Base-by-base conservation (phyloP, 2,797 vertebrate species). In the Remorina albescens region DNA sequence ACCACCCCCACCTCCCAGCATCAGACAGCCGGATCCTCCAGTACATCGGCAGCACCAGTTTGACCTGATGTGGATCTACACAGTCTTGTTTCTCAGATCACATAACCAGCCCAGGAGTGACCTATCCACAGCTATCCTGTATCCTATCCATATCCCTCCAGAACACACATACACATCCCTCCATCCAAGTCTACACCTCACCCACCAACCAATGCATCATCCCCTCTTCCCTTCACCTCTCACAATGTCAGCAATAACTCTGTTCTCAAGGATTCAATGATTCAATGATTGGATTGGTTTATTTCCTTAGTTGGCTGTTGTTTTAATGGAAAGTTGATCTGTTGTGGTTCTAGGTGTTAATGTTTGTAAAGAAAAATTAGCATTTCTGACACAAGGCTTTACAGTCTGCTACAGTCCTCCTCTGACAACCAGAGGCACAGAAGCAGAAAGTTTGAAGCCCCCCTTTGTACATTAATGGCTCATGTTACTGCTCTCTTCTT, bases 181-280 rank as follows among this genome's bases (percentile, higher is more conserved):
- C 82, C 76, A 81, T 74, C 81, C 46, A 39, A 47, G 39, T 74
- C 50, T 68, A 74, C 78, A 78, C 53, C 61, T 70, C 74, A 67
- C 57, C 57, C 73, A 39, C 28, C 13, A 67, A 26, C 21, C n/a
- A n/a, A n/a, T n/a, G n/a, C n/a, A n/a, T n/a, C 73, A 19, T 21
- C 66, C 46, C 28, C 46, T 30, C 64, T 49, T 36, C 26, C 51
- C 26, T 34, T 26, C 81, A 70, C 67, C 78, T 81, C 78, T 68
- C 79, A 86, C 89, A 88, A 92, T 70, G 85, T 94, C 93, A 95
- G 94, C 94, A 95, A 95, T 95, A 95, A 95, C 92, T 91, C 83
- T 90, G 88, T 91, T 94, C 94, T 94, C 91, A 95, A 95, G 95
- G 94, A 94, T 94, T 94, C 90, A 91, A 76, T 86, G 94, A 94